Evolutionary conservation across 2,797 vertebrate species (phyloP), one percentile per base, ranked within the genome.

Genomic region (Myoxocephalus aenaeus): DNA sequence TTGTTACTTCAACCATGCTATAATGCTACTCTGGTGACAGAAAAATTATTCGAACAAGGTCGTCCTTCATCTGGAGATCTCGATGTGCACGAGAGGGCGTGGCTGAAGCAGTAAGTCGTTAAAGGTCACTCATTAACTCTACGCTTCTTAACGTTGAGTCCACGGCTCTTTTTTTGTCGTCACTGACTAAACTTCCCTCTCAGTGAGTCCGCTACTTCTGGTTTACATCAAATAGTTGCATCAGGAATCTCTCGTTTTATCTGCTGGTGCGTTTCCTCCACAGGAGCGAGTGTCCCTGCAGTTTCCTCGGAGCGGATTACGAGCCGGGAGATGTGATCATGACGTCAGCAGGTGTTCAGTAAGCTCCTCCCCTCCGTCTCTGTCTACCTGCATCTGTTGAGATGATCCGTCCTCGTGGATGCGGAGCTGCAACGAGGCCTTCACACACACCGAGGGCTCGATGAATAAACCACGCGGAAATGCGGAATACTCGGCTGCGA

Each of bases 301-400:
- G 96, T 81, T 97, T 97, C 88, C 95, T 97, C 46, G 98, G 98
- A 81, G 92, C 95, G 48, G 95, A 97, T 74, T 98, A 98, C 74
- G 94, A 96, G 2, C 95, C 98, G 0, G 98, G 97, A 88, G 97
- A 99, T 85, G 95, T 96, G 51, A 86, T 97, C 83, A 89, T 98
- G 92, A 98, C 95, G 1, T 96, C 97, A 84, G 95, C 97, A 89
- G 97, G 98, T 84, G 96, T 95, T 93, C 98, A 98, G 98, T 99
- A 96, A 97, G 97, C 75, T 80, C 79, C 76, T 86, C 79, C 77
- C 61, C 59, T 59, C 56, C 40, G 3, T 78, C 59, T 59, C 56
- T 29, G 3, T 78, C 51, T 1, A 46, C 29, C 15, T 36, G 5
- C 34, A 20, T 13, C 20, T 48, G 42, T 15, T 15, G 34, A n/a